Percentiles rank a stretch among this genome's conserved stretches.
These are phyloP conservation scores for Scomberomorus guttatus DNA, from an alignment of 2,797 vertebrate species.

Conservation along the genomic window DNA sequence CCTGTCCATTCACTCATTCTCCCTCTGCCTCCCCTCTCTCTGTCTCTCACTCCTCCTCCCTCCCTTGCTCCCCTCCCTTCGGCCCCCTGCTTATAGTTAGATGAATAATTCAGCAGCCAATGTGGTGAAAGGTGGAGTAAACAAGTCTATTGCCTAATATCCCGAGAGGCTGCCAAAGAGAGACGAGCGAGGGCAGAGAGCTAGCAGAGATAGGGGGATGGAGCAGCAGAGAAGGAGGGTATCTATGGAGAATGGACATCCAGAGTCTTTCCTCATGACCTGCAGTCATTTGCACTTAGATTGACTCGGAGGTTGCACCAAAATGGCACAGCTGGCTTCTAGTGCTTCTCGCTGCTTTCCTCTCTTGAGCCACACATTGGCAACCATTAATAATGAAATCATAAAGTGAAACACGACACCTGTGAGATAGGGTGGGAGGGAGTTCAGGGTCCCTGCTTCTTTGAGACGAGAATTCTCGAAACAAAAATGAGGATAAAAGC, in stretches of 20 bases:
- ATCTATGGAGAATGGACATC: slow-evolving; percentile 79
- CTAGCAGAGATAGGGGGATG: slow-evolving; percentile 70
- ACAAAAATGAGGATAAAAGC: slow-evolving; percentile 72
- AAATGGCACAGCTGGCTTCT: slow-evolving; percentile 77
- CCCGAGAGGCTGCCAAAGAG: slow-evolving; percentile 85
- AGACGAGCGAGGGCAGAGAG: slow-evolving; percentile 77
- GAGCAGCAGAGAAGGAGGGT: slow-evolving; percentile 70
- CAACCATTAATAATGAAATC: slow-evolving; percentile 80
- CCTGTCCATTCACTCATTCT: slow-evolving; percentile 82
- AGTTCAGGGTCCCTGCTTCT: slow-evolving; percentile 71
- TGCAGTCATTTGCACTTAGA: slow-evolving; percentile 86
- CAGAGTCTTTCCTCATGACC: slow-evolving; percentile 77
- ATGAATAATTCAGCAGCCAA: slow-evolving; percentile 91
- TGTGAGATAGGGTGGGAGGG: slow-evolving; percentile 62
- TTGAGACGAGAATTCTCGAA: slow-evolving; percentile 60
- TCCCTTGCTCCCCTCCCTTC: slow-evolving; percentile 62
- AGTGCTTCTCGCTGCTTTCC: slow-evolving; percentile 48
- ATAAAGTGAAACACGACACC: slow-evolving; percentile 71
- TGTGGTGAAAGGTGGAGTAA: slow-evolving; percentile 91
- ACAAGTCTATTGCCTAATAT: slow-evolving; percentile 91
- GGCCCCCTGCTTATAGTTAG: slow-evolving; percentile 83
- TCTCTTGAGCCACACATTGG: slow-evolving; percentile 66
- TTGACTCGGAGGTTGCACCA: slow-evolving; percentile 83
- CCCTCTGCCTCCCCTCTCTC: slow-evolving; percentile 57
- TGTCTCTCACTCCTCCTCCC: slow-evolving; percentile 43